phyloP scores from a whole-genome alignment of 2,113 vertebrate genomes.

The Lutjanus erythropterus region DNA sequence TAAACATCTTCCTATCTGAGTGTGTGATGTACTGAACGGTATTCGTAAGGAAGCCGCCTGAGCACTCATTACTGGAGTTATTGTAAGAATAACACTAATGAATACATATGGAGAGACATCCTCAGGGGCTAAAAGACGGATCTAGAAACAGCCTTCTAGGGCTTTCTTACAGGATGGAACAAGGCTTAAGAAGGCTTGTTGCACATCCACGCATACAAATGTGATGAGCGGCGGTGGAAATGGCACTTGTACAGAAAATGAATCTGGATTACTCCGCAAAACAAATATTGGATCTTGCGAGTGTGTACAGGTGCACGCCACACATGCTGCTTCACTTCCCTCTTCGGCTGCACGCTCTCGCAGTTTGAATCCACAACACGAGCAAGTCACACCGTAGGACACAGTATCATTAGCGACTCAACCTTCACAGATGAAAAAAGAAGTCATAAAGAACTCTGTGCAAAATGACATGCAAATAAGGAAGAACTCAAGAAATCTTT shows the following conservation, averaged over 20 bases:
- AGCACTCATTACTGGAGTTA: slow-evolving; percentile 74
- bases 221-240: slow-evolving; percentile 43
- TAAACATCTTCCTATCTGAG: slow-evolving; percentile 80
- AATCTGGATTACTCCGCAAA: slow-evolving; percentile 35
- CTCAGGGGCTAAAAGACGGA: slow-evolving; percentile 32
- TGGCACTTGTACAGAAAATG: slow-evolving; percentile 42
- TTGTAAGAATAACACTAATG: slow-evolving; percentile 76
- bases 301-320: slow-evolving; percentile 59
- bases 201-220: slow-evolving; percentile 29
- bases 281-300: slow-evolving; percentile 51
- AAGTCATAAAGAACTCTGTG: slow-evolving; percentile 72
- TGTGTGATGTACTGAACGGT: slow-evolving; percentile 68
- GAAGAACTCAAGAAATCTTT: slow-evolving; percentile 81
- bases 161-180: slow-evolving; percentile 39
- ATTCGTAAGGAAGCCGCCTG: slow-evolving; percentile 59
- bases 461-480: slow-evolving; percentile 83
- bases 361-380: slow-evolving; percentile 36
- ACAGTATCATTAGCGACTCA: slow-evolving; percentile 76
- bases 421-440: slow-evolving; percentile 62
- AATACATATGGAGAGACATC: slow-evolving; percentile 56
- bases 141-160: slow-evolving; percentile 39
- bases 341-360: slow-evolving; percentile 7
- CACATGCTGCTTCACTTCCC: slow-evolving; percentile 17
- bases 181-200: slow-evolving; percentile 42
- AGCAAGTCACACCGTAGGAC: slow-evolving; percentile 39